These are phyloP conservation scores for Nothoprocta perdicaria DNA, from an alignment of 2,113 vertebrate genomes.

Conservation along the genomic window DNA sequence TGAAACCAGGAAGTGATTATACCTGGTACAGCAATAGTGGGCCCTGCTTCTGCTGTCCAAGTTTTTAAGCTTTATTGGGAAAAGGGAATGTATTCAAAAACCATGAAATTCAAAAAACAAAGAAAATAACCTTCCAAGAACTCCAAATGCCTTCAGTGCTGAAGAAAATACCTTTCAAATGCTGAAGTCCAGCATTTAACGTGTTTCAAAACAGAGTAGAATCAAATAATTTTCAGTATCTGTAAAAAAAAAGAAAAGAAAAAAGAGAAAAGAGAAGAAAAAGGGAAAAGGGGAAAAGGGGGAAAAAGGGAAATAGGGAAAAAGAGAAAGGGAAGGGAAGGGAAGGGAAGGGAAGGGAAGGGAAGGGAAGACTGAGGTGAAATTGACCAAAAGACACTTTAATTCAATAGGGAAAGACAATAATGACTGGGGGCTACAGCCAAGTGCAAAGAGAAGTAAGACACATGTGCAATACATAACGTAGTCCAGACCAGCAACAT, in stretches of 20 bases:
- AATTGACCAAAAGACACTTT: slow-evolving; percentile 17
- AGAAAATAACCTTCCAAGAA: not conserved
- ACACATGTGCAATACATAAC: not conserved
- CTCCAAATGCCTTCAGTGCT: not conserved
- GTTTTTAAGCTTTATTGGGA: not conserved
- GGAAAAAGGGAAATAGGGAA: too few species aligned
- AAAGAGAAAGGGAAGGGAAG: too few species aligned
- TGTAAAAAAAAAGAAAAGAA: not conserved
- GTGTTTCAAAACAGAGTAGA: slow-evolving; percentile 16
- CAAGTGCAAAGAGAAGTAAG: not conserved
- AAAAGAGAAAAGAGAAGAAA: too few species aligned
- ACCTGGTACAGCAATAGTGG: not conserved
- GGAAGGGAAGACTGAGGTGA: not conserved
- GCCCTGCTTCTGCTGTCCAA: not conserved
- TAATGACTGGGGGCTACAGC: not conserved
- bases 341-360: too few species aligned
- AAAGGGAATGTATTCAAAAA: not conserved
- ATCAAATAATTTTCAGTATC: slow-evolving; percentile 10
- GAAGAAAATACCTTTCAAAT: not conserved
- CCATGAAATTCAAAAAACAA: not conserved
- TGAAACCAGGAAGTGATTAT: not conserved
- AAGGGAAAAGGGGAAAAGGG: too few species aligned
- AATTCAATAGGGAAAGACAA: slow-evolving; percentile 25
- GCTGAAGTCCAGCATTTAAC: not conserved
- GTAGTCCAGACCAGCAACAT: not conserved